Evolutionary conservation across 1,140 invertebrate species (phyloP).

Genomic region (Drosophila willistoni): DNA sequence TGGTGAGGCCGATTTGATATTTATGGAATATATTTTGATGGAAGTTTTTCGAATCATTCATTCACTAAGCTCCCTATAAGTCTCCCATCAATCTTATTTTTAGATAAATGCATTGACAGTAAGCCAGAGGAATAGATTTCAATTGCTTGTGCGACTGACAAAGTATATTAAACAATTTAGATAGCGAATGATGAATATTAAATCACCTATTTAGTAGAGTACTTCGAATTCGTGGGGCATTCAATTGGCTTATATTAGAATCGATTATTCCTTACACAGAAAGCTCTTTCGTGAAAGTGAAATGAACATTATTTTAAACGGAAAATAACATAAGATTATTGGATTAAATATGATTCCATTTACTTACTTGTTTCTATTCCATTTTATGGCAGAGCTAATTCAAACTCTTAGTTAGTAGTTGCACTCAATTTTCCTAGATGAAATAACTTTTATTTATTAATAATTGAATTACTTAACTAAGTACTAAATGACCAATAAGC

Average conservation of each 20-base stretch:
- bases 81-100: not conserved
- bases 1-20: conserved; percentile 43
- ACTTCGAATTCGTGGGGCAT: not conserved
- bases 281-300: too few relatives aligned
- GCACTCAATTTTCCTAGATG: too few relatives aligned
- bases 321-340: too few relatives aligned
- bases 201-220: not conserved
- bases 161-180: not conserved
- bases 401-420: too few relatives aligned
- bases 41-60: not conserved
- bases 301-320: too few relatives aligned
- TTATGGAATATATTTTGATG: conserved; percentile 35
- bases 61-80: not conserved
- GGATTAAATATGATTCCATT: too few relatives aligned
- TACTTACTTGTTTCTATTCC: too few relatives aligned
- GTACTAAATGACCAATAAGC: not conserved
- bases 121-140: not conserved
- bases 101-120: not conserved
- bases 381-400: too few relatives aligned
- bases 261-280: too few relatives aligned
- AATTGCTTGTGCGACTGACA: not conserved
- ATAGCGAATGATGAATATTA: not conserved
- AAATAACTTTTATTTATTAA: too few relatives aligned
- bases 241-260: not conserved
- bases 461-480: too few relatives aligned